Conservation (phyloP, 2,888 invertebrate species). For the Dicranocentrus wangi region DNA sequence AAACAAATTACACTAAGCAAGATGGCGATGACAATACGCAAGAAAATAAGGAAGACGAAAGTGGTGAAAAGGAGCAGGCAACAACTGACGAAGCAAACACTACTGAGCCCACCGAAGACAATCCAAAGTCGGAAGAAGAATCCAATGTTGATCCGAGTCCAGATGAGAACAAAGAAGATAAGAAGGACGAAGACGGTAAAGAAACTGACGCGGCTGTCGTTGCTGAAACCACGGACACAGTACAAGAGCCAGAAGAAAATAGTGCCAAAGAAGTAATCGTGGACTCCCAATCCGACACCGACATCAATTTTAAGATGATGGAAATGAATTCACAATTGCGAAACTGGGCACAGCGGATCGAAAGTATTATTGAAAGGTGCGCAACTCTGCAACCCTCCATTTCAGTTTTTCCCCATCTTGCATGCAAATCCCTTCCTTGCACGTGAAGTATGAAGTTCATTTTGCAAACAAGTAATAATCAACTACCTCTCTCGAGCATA, state of each 20-base stretch:
- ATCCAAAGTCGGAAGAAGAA: not conserved
- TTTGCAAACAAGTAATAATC: constrained; percentile 7
- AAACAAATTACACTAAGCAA: not conserved
- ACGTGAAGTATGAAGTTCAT: constrained; percentile 51
- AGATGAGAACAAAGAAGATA: constrained; percentile 35
- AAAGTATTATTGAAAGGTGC: constrained; percentile 71
- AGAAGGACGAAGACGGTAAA: constrained; percentile 43
- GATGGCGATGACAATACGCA: constrained; percentile 36
- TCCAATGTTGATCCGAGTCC: not conserved
- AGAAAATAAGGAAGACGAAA: constrained; percentile 46
- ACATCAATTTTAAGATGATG: constrained; percentile 58
- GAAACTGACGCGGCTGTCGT: constrained; percentile 25
- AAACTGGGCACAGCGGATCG: constrained; percentile 70
- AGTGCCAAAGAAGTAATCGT: constrained; percentile 40
- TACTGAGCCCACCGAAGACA: constrained; percentile 16
- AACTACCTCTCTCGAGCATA: not conserved
- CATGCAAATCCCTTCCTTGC: constrained; percentile 57
- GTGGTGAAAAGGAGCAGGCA: constrained; percentile 37
- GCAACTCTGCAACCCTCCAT: constrained; percentile 72
- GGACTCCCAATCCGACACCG: constrained; percentile 26
- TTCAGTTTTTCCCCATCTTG: constrained; percentile 63
- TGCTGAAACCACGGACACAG: constrained; percentile 9
- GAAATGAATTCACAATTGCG: constrained; percentile 67
- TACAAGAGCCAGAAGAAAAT: constrained; percentile 42
- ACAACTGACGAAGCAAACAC: constrained; percentile 30